Evolutionary conservation across 1,140 invertebrate genomes (phyloP).

Genomic region (Pogonognathellus flavescens): DNA sequence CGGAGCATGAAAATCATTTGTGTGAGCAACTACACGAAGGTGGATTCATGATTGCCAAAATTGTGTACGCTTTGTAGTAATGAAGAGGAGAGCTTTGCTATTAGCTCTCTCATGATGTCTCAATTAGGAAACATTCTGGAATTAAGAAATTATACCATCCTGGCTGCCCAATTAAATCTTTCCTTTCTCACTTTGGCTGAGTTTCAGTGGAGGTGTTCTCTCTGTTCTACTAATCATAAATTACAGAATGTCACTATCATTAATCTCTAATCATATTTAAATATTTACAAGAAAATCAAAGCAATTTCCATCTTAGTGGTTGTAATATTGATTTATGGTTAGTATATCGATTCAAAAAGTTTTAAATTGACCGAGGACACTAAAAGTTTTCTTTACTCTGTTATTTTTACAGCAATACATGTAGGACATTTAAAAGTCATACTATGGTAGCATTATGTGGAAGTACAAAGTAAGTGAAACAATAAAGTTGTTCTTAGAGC

Average conservation of each 20-base stretch:
- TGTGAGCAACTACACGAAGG: neutral
- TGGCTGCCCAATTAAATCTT: neutral
- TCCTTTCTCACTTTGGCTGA: neutral
- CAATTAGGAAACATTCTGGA: slow-evolving; percentile 15
- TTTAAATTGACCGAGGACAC: too few relatives aligned
- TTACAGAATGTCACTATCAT: neutral
- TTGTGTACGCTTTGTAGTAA: neutral
- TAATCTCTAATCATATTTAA: neutral
- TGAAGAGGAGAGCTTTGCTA: too few relatives aligned
- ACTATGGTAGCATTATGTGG: too few relatives aligned
- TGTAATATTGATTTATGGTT: too few relatives aligned
- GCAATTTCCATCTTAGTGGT: too few relatives aligned
- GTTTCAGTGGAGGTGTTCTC: too few relatives aligned
- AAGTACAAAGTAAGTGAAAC: too few relatives aligned
- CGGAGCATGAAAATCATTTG: neutral
- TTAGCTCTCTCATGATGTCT: neutral
- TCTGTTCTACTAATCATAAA: neutral
- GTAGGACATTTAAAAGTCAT: too few relatives aligned
- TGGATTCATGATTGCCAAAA: neutral
- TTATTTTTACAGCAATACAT: too few relatives aligned
- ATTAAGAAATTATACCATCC: neutral
- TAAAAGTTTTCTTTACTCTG: too few relatives aligned
- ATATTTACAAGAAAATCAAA: neutral
- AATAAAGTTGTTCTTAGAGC: too few relatives aligned
- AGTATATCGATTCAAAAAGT: too few relatives aligned